phyloP scores from a whole-genome alignment of 2,113 vertebrate species.

The Hiodon tergisus region DNA sequence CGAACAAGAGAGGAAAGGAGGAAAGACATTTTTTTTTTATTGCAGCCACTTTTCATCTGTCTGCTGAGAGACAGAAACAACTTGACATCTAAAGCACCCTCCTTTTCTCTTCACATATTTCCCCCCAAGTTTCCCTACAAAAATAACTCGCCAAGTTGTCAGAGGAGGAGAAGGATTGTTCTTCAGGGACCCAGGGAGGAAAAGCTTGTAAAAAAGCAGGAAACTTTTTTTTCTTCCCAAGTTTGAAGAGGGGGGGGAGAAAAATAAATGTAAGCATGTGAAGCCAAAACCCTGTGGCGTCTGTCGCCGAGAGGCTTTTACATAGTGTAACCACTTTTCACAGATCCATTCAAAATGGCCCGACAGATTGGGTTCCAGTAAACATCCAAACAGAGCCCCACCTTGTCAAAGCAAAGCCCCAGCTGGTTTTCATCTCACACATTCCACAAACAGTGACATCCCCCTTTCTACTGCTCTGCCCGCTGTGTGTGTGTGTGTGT shows the following conservation, averaged over 20 bases:
- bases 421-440: slow-evolving; percentile 13
- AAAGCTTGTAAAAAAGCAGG: neutral
- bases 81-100: neutral
- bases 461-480: neutral
- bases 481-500: neutral
- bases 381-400: neutral
- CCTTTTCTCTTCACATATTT: neutral
- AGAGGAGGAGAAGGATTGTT: neutral
- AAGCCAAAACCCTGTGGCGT: neutral
- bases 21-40: too few relatives aligned
- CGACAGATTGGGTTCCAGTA: neutral
- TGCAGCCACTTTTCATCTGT: too few relatives aligned
- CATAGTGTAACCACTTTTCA: neutral
- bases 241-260: neutral
- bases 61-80: neutral
- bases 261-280: neutral
- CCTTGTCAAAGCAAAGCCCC: neutral
- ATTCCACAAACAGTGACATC: slow-evolving; percentile 10
- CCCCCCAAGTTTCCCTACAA: neutral
- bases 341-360: neutral
- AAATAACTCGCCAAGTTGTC: neutral
- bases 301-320: neutral
- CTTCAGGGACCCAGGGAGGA: neutral
- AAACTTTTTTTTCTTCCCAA: slow-evolving; percentile 1
- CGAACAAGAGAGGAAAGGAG: too few relatives aligned